Evolutionary conservation across 2,113 vertebrate species (phyloP).

Genomic region (Hipposideros armiger): DNA sequence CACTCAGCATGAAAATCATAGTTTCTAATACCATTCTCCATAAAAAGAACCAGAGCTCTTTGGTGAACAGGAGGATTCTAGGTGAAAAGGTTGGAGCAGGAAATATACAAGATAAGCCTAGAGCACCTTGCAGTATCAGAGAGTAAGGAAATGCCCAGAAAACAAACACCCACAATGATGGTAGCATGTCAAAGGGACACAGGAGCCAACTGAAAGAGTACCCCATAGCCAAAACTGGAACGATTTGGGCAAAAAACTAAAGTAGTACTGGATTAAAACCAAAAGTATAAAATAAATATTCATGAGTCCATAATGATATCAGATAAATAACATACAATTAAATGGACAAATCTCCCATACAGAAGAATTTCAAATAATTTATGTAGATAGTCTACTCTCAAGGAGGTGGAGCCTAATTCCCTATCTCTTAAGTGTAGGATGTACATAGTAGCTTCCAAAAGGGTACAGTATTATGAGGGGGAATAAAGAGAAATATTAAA

Average conservation of each 20-base stretch:
- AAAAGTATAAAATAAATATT: background rate
- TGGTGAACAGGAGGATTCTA: background rate
- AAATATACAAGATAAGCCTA: background rate
- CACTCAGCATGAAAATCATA: background rate
- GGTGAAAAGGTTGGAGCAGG: background rate
- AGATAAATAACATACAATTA: background rate
- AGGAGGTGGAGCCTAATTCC: background rate
- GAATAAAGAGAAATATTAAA: background rate
- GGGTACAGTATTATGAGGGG: background rate
- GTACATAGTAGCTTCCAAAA: background rate
- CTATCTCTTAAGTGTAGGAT: background rate
- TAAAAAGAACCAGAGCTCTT: background rate
- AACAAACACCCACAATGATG: background rate
- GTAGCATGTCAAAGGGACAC: background rate
- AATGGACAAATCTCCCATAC: background rate
- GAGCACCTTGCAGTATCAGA: background rate
- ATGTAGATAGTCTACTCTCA: background rate
- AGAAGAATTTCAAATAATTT: background rate
- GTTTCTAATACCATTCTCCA: background rate
- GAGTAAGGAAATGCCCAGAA: background rate
- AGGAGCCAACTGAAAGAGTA: background rate
- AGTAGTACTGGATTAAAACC: background rate
- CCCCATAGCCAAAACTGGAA: background rate
- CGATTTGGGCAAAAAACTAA: background rate
- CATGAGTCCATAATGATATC: background rate